Conservation (phyloP, 2,113 vertebrate genomes). For the Chlorocebus sabaeus region DNA sequence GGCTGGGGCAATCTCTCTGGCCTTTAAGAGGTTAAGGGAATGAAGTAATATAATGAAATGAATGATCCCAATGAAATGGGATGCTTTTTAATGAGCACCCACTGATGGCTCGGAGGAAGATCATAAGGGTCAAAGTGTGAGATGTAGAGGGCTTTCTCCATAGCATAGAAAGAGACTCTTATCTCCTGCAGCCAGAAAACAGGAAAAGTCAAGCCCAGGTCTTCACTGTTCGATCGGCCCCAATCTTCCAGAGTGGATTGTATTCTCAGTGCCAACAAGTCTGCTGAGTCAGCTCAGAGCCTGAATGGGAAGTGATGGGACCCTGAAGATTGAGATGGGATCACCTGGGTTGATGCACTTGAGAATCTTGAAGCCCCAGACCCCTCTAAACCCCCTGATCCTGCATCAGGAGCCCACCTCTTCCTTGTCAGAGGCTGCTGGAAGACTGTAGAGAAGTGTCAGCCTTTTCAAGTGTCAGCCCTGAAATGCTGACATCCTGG, state of each 20-base stretch:
- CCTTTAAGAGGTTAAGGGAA: neutral
- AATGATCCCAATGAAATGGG: neutral
- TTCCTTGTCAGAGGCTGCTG: too few species aligned
- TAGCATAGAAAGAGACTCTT: neutral
- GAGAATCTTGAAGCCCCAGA: neutral
- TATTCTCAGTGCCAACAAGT: neutral
- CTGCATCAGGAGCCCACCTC: neutral
- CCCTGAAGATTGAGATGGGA: neutral
- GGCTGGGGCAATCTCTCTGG: neutral
- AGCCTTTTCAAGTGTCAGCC: neutral
- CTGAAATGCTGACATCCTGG: too few species aligned
- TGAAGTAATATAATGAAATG: neutral
- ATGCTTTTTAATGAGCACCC: conserved; percentile 18
- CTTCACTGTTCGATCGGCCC: neutral
- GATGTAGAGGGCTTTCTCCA: neutral
- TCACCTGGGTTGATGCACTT: neutral
- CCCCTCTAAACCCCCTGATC: neutral
- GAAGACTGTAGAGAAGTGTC: neutral
- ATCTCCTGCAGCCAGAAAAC: neutral
- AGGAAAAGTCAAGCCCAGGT: neutral
- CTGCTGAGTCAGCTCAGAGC: neutral
- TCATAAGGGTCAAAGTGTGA: neutral
- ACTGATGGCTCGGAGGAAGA: conserved; percentile 2
- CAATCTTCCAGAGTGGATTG: neutral
- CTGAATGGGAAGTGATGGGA: neutral